Evolutionary conservation across 2,797 vertebrate species (phyloP).

Genomic region (Enteromius argenteus): DNA sequence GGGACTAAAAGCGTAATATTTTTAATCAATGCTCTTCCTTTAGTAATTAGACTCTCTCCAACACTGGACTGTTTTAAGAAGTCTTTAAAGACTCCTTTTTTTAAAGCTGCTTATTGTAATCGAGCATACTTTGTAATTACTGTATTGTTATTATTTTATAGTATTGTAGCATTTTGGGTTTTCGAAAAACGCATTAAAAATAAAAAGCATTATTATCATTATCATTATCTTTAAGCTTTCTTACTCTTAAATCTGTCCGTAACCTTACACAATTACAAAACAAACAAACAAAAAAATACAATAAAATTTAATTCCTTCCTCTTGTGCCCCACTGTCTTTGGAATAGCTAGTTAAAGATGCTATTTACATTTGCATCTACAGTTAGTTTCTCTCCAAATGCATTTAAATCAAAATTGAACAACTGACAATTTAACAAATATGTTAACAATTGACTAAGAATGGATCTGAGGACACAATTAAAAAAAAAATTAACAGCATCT

Average conservation of each 20-base stretch:
- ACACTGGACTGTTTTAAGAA: not conserved
- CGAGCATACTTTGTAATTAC: not conserved
- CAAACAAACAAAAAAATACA: not conserved
- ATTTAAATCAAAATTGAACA: not conserved
- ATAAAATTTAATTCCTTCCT: not conserved
- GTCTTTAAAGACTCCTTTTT: not conserved
- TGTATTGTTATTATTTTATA: not conserved
- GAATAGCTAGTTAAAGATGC: not conserved
- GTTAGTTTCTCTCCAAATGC: not conserved
- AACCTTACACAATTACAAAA: not conserved
- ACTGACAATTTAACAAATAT: not conserved
- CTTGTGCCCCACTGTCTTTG: not conserved
- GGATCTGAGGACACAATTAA: not conserved
- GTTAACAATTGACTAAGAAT: not conserved
- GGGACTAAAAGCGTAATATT: not conserved
- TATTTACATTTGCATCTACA: not conserved
- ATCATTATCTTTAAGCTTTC: not conserved
- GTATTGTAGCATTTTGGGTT: not conserved
- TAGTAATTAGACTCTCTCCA: not conserved
- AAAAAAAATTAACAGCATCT: not conserved
- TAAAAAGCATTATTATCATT: not conserved
- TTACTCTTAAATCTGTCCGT: not conserved
- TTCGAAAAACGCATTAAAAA: not conserved
- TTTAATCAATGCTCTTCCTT: not conserved
- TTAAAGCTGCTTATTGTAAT: not conserved